Base-by-base conservation (phyloP, 2,113 vertebrate species). In the Miniopterus natalensis region DNA sequence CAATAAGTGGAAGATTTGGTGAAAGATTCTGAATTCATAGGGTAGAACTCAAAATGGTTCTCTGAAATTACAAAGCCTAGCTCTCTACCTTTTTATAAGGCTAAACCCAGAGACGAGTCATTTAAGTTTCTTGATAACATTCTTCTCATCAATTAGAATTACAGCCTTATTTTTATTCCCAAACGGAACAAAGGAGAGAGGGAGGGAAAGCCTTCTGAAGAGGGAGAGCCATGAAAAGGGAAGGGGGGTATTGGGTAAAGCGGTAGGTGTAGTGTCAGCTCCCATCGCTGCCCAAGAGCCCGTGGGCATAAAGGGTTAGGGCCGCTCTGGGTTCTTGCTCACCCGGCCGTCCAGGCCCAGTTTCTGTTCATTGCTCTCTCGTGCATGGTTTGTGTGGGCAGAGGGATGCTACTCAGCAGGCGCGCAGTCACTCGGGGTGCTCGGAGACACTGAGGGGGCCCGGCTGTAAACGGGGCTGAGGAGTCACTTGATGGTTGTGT, bases 151-250 rank as follows among this genome's bases (percentile, higher is more conserved):
- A 20, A 2, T 59, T 45, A 7, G n/a, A 49, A 70, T 88, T 80
- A 66, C 9, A 73, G 1, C 75, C 65, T 77, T 88, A 6, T 68
- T 75, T 92, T 92, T 88, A 77, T 59, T 78, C 65, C 27, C n/a
- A 73, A 73, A 13, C 49, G 77, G 40, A 88, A 70, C 92, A 71
- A 47, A 51, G 21, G 36, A 70, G 15, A 75, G 20, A 27, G 78
- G 66, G 10, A n/a, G n/a, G 66, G 36, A 57, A 11, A 23, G 42
- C 51, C 51, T 90, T 36, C 55, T 65, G 5, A 40, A 63, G 70
- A 75, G 20, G 31, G 29, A 59, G 53, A 68, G 13, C 84, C 3
- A 0, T 29, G 83, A 36, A 6, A 59, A 53, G 21, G 81, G 31
- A 31, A 40, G 31, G 78, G 23, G 3, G 25, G 5, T 2, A 2